Conservation (phyloP, 2,797 vertebrate species). For the Antennarius maculatus region DNA sequence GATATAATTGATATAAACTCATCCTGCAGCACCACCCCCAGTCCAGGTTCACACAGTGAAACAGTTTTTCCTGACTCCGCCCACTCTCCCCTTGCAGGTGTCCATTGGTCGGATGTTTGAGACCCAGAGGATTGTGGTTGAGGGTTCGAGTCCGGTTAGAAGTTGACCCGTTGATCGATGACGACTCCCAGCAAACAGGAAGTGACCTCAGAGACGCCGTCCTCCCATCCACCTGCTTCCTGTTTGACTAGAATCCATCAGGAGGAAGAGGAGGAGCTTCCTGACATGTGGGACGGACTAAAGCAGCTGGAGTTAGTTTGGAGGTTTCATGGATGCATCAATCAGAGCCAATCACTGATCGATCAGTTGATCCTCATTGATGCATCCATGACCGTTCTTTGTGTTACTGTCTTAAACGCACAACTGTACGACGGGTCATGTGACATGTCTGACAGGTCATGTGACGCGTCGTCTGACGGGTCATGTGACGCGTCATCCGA, state of each 20-base stretch:
- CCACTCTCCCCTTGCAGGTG: constrained; percentile 31
- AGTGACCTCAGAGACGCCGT: constrained; percentile 25
- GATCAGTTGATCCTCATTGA: too few relatives aligned
- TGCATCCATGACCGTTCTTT: too few relatives aligned
- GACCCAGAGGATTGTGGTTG: constrained; percentile 62
- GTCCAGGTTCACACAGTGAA: too few relatives aligned
- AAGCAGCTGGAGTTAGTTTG: constrained; percentile 3
- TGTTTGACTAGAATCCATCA: background rate
- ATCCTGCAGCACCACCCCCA: constrained; percentile 7
- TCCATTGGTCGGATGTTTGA: constrained; percentile 58
- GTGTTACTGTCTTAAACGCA: too few relatives aligned
- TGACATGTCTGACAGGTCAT: too few relatives aligned
- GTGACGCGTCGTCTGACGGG: too few relatives aligned
- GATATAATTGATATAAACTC: constrained; percentile 17
- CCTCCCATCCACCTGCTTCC: too few relatives aligned
- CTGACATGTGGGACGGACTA: constrained; percentile 30
- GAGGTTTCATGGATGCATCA: constrained; percentile 8
- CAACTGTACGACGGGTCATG: too few relatives aligned
- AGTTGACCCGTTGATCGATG: too few relatives aligned
- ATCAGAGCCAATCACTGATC: background rate
- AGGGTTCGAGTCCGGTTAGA: constrained; percentile 9
- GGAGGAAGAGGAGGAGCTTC: constrained; percentile 14
- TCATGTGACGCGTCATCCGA: too few relatives aligned
- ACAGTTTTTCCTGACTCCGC: too few relatives aligned
- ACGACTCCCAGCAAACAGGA: constrained; percentile 10